These are phyloP conservation scores for Trichechus manatus DNA, from an alignment of 2,113 vertebrate species.

Conservation along the genomic window DNA sequence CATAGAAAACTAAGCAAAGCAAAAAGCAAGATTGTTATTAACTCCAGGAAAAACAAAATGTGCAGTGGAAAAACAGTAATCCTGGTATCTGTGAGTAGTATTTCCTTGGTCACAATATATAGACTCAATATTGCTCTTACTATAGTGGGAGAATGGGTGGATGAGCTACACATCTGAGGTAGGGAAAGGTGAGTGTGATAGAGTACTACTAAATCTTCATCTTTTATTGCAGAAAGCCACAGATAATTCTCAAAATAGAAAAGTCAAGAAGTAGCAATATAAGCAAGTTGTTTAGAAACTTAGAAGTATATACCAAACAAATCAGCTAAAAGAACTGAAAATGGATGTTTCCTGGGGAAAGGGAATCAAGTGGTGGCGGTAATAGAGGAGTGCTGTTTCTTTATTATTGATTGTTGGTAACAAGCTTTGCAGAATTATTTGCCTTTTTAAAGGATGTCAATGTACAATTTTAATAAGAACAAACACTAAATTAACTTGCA, in stretches of 20 bases:
- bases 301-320: neutral
- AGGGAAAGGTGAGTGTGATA: neutral
- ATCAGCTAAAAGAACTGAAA: constrained; percentile 38
- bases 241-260: neutral
- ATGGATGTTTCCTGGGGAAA: neutral
- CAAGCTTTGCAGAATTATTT: neutral
- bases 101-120: neutral
- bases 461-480: constrained; percentile 4
- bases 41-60: neutral
- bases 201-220: neutral
- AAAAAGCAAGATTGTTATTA: neutral
- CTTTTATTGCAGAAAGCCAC: neutral
- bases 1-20: constrained; percentile 20
- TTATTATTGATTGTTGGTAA: neutral
- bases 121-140: neutral
- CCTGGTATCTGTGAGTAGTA: neutral
- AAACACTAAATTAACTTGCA: neutral
- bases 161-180: neutral
- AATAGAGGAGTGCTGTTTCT: neutral
- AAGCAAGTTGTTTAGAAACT: neutral
- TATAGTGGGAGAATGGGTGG: neutral
- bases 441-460: neutral
- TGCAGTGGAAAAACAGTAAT: neutral
- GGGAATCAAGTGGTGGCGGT: neutral
- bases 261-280: neutral